Evolutionary conservation across 2,797 vertebrate genomes (phyloP), one percentile per base, ranked within the genome.

Genomic region (Decapterus maruadsi): DNA sequence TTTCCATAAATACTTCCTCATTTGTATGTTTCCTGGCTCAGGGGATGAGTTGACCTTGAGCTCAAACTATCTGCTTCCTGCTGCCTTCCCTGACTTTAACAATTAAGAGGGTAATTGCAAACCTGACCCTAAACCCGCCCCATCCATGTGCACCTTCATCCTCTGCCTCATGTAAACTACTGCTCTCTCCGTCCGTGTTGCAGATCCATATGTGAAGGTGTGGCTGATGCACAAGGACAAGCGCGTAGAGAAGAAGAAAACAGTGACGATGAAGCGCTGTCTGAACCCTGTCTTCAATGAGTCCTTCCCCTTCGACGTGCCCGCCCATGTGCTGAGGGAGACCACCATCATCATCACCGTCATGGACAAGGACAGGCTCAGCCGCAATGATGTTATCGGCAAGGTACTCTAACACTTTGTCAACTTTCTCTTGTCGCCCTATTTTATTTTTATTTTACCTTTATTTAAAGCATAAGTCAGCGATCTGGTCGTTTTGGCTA

Each of bases 191-290:
- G 4, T 73, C 55, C 68, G 43, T 78, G 93, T 43, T 58, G 68
- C 80, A 93, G 98, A 99, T 85, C 98, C 98, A 65, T 99, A 99
- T 0, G 98, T 99, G 83, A 99, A 99, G 92, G 96, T 99, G 89
- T 99, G 98, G 98, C 95, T 99, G 89, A 99, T 99, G 98, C 97
- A 98, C 93, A 99, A 99, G 93, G 98, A 99, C 94, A 99, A 97
- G 88, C 95, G 97, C 12, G 97, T 99, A 55, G 98, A 99, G 91
- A 99, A 99, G 94, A 99, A 99, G 93, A 99, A 99, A 95, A 99
- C 98, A 0, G 97, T 98, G 87, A 95, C 95, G 1, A 98, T 99
- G 95, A 99, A 99, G 92, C 92, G 98, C 83, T 99, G 98, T 90
- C 95, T 99, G 91, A 99, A 99, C 88, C 98, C 98, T 0, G 48